Conservation (phyloP, 2,797 vertebrate genomes). For the Botia almorhae region DNA sequence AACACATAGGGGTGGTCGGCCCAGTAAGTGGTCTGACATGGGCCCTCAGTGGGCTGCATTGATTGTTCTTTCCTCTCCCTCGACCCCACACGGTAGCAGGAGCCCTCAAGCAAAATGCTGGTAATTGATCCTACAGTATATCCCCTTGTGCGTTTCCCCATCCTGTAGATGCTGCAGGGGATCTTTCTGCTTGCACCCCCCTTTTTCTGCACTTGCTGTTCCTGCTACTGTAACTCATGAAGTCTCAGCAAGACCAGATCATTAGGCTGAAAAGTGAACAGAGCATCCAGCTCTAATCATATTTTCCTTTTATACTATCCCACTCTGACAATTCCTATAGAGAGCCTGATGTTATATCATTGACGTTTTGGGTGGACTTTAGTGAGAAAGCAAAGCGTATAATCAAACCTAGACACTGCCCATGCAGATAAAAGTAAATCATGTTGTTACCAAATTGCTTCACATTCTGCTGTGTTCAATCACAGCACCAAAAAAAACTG, state of each 20-base stretch:
- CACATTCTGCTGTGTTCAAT: constrained; percentile 63
- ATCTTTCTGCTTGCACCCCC: constrained; percentile 47
- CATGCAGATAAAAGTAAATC: constrained; percentile 72
- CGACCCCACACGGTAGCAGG: constrained; percentile 70
- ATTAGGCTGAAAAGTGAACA: constrained; percentile 20
- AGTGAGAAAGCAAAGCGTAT: constrained; percentile 52
- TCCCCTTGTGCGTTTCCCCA: constrained; percentile 68
- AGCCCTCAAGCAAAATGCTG: constrained; percentile 75
- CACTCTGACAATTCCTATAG: constrained; percentile 54
- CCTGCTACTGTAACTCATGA: constrained; percentile 13
- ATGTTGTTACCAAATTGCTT: constrained; percentile 67
- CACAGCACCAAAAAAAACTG: constrained; percentile 60
- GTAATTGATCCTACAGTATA: constrained; percentile 78
- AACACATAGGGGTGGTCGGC: constrained; percentile 50
- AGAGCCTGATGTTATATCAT: constrained; percentile 60
- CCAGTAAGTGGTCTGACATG: constrained; percentile 62
- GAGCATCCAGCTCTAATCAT: constrained; percentile 28
- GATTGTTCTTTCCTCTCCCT: constrained; percentile 65
- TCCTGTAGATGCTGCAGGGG: constrained; percentile 61
- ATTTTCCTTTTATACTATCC: constrained; percentile 31
- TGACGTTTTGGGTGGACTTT: constrained; percentile 57
- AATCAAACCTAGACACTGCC: constrained; percentile 69
- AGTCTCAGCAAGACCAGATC: constrained; percentile 38
- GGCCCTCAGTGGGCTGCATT: constrained; percentile 71
- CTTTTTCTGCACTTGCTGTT: constrained; percentile 44